Evolutionary conservation across 1,140 invertebrate genomes (phyloP).

Genomic region (Drosophila sulfurigaster): DNA sequence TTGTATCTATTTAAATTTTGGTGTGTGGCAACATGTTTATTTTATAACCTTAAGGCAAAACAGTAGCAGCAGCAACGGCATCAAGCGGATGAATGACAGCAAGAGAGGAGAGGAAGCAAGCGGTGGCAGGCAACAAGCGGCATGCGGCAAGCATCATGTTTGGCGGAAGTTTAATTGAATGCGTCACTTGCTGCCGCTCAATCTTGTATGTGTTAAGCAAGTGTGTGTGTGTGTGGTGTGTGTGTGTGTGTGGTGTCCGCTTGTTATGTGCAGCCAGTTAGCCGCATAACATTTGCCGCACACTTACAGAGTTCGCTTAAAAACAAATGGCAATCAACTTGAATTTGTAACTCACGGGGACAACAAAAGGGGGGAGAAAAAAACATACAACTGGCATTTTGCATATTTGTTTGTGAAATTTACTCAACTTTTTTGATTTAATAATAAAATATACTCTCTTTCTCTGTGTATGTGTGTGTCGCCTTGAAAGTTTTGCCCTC

Average conservation of each 20-base stretch:
- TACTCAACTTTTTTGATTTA: slow-evolving; percentile 80
- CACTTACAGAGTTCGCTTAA: slow-evolving; percentile 62
- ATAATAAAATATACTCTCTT: slow-evolving; percentile 66
- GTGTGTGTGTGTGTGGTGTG: slow-evolving; percentile 12
- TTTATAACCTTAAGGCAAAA: slow-evolving; percentile 80
- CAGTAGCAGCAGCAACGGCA: slow-evolving; percentile 18
- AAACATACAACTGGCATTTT: slow-evolving; percentile 52
- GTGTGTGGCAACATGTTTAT: slow-evolving; percentile 84
- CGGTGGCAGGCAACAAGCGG: slow-evolving; percentile 24
- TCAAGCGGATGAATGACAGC: background rate
- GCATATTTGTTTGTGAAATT: slow-evolving; percentile 65
- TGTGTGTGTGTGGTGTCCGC: slow-evolving; percentile 46
- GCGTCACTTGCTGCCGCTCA: slow-evolving; percentile 66
- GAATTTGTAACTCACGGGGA: slow-evolving; percentile 67
- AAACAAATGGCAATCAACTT: slow-evolving; percentile 81
- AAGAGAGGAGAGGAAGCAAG: background rate
- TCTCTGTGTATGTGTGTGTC: background rate
- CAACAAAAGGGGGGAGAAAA: background rate
- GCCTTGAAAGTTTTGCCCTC: slow-evolving; percentile 21
- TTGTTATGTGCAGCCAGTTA: slow-evolving; percentile 70
- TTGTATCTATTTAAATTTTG: slow-evolving; percentile 85
- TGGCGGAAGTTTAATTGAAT: slow-evolving; percentile 84
- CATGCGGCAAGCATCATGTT: slow-evolving; percentile 69
- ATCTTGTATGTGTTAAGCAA: slow-evolving; percentile 10
- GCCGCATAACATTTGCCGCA: slow-evolving; percentile 76